Evolutionary conservation across 1,140 invertebrate genomes (phyloP).

Genomic region (Drosophila aff.): DNA sequence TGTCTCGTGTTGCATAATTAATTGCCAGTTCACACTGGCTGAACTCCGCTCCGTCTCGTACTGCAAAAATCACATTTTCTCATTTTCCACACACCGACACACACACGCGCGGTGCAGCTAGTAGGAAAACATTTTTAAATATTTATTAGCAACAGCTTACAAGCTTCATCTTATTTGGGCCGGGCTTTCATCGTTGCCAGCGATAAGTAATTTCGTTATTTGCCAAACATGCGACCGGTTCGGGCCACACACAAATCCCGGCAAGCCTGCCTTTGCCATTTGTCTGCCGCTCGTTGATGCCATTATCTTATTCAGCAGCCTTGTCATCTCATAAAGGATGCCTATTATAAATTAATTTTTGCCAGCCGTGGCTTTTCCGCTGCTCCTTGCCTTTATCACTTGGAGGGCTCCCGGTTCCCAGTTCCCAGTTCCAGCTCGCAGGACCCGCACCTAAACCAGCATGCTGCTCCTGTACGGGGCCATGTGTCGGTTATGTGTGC

Average conservation of each 20-base stretch:
- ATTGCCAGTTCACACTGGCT: slow-evolving; percentile 45
- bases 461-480: slow-evolving; percentile 61
- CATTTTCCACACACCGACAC: slow-evolving; percentile 39
- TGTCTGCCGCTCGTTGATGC: slow-evolving; percentile 74
- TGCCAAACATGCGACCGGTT: slow-evolving; percentile 70
- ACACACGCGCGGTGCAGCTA: neutral
- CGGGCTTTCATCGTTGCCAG: slow-evolving; percentile 39
- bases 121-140: slow-evolving; percentile 73
- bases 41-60: slow-evolving; percentile 1
- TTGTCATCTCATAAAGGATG: slow-evolving; percentile 84
- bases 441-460: slow-evolving; percentile 53
- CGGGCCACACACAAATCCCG: slow-evolving; percentile 43
- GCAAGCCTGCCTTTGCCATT: slow-evolving; percentile 50
- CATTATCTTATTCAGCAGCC: slow-evolving; percentile 82
- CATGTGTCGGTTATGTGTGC: slow-evolving; percentile 36
- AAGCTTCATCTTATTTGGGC: slow-evolving; percentile 64
- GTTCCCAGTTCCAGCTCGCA: neutral
- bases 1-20: slow-evolving; percentile 62
- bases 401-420: neutral
- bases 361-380: slow-evolving; percentile 61
- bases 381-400: slow-evolving; percentile 66
- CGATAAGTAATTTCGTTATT: slow-evolving; percentile 82
- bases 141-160: slow-evolving; percentile 82
- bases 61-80: slow-evolving; percentile 67
- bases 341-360: slow-evolving; percentile 85